phyloP scores from a whole-genome alignment of 2,888 invertebrate genomes.

The Hoplodrina blanda region DNA sequence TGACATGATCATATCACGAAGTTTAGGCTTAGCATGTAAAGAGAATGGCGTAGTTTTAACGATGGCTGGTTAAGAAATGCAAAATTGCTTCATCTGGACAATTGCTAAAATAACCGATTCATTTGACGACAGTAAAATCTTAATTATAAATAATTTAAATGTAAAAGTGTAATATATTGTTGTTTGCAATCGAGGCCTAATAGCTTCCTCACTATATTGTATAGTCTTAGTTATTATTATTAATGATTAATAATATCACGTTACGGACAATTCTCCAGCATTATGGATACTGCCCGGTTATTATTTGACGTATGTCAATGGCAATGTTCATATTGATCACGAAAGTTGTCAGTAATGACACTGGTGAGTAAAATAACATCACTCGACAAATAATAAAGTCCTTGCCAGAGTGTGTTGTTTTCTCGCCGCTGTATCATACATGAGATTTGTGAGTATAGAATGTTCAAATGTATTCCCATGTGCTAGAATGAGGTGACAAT shows the following conservation, averaged over 20 bases:
- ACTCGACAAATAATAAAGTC: slow-evolving; percentile 33
- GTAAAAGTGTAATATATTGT: slow-evolving; percentile 77
- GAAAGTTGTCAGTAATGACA: slow-evolving; percentile 7
- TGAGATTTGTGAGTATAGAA: slow-evolving; percentile 51
- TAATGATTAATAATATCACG: slow-evolving; percentile 48
- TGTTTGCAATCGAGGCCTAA: slow-evolving; percentile 78
- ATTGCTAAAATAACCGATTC: slow-evolving; percentile 47
- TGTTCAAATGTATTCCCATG: slow-evolving; percentile 46
- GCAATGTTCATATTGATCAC: slow-evolving; percentile 15
- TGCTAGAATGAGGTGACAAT: slow-evolving; percentile 36
- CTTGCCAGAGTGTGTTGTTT: slow-evolving; percentile 26
- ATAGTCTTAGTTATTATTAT: slow-evolving; percentile 65
- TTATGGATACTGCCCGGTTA: slow-evolving; percentile 23
- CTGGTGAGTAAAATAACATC: slow-evolving; percentile 18
- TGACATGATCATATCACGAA: slow-evolving; percentile 45
- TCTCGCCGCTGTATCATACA: slow-evolving; percentile 32
- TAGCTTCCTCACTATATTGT: slow-evolving; percentile 72
- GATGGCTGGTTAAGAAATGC: background rate
- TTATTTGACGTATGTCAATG: slow-evolving; percentile 6
- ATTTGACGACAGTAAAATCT: slow-evolving; percentile 44
- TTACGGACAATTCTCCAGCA: slow-evolving; percentile 30
- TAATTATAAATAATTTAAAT: slow-evolving; percentile 62
- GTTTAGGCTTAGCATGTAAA: slow-evolving; percentile 30
- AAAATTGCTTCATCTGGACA: slow-evolving; percentile 11
- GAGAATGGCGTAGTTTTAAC: slow-evolving; percentile 22